Evolutionary conservation across 2,113 vertebrate genomes (phyloP), one percentile per base, ranked within the genome.

Genomic region (Myiopsitta monachus): DNA sequence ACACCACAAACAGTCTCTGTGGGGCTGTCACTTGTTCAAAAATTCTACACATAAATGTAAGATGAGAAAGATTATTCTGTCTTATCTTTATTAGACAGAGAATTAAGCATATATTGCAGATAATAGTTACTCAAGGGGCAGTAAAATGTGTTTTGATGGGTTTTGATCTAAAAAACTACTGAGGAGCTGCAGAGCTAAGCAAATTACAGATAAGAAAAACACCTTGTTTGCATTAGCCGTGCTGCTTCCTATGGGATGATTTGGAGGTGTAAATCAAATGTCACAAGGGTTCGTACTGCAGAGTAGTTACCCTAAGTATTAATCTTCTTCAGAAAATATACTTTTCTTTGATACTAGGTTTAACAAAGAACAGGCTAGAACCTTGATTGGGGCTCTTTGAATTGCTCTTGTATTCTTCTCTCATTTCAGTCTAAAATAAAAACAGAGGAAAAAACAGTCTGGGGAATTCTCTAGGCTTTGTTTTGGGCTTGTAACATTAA

Each of bases 91-190:
- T 84, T 88, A 92, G 39, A 75, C 15, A 77, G 84, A 82, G 18
- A 92, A 95, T 93, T 94, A 94, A 87, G 74, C 68, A 30, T 91
- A 28, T 73, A 41, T 90, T 86, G 59, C 44, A 91, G 66, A 47
- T 74, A 92, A 77, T 43, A 63, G 47, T 90, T 90, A 83, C 73
- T 77, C 23, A 41, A 68, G 26, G 63, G 62, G 23, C 33, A 72
- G 69, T 79, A 38, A 77, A 87, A 75, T 75, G 26, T 74, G 36
- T 63, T 92, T 92, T 92, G 52, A 67, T 69, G 36, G 49, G 2
- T 83, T 95, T 83, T 89, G 55, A 79, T 85, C 73, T 87, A 41
- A 67, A 92, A 89, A 86, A 70, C 41, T 63, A 61, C 36, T n/a
- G n/a, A 68, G 36, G 14, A 90, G 44, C 39, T 90, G 70, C 54